Conservation (phyloP, 2,888 invertebrate species). For the Aleiodes alternator region DNA sequence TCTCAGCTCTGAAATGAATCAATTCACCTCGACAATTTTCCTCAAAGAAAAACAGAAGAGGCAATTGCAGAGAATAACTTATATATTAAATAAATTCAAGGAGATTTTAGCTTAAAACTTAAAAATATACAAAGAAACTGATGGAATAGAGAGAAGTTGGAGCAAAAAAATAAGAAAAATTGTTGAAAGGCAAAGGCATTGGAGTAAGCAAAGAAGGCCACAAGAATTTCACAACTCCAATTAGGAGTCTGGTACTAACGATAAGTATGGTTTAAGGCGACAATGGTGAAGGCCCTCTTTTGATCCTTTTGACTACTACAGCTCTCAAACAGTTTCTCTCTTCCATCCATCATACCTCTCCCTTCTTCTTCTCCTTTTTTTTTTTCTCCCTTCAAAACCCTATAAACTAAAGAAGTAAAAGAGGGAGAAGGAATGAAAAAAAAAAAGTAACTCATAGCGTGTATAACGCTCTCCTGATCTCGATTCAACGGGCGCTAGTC, state of each 20-base stretch:
- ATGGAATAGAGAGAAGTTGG: too few species aligned
- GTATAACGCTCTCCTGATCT: constrained; percentile 34
- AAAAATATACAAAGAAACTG: neutral
- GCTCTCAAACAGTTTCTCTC: constrained; percentile 21
- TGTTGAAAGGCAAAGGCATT: constrained; percentile 16
- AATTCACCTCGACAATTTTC: too few species aligned
- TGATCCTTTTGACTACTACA: constrained; percentile 32
- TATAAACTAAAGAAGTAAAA: constrained; percentile 18
- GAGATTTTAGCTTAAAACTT: neutral
- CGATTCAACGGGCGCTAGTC: constrained; percentile 42
- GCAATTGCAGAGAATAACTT: too few species aligned
- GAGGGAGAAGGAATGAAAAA: neutral
- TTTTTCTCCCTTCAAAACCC: constrained; percentile 1
- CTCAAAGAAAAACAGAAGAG: too few species aligned
- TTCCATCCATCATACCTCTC: neutral
- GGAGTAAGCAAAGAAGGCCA: constrained; percentile 20
- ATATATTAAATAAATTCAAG: too few species aligned
- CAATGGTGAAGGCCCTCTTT: constrained; percentile 33
- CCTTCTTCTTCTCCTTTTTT: neutral
- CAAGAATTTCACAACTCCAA: constrained; percentile 50
- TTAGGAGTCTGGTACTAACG: constrained; percentile 56
- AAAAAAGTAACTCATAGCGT: neutral
- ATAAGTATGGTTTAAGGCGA: constrained; percentile 50
- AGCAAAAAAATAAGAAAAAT: neutral
- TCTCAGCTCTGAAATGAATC: too few species aligned